A percentile compares a stretch with the other conserved stretches of the same genome.
Conservation (phyloP, 2,113 vertebrate species). For the Sinocyclocheilus anophthalmus region DNA sequence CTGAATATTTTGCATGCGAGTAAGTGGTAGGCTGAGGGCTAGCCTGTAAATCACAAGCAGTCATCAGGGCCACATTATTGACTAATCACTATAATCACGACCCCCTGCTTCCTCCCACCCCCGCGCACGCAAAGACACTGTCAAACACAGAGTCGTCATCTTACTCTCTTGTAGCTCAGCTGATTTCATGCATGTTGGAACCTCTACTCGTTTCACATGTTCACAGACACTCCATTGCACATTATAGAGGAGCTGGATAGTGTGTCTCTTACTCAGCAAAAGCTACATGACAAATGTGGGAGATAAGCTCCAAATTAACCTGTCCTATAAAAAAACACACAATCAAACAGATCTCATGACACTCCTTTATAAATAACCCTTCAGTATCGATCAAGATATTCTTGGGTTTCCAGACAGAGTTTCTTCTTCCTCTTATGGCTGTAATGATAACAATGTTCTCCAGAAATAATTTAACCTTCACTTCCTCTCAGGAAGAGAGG, state of each 20-base stretch:
- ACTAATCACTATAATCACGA: conserved; percentile 66
- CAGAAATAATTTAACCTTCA: conserved; percentile 65
- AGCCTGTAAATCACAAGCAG: conserved; percentile 52
- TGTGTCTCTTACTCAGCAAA: conserved; percentile 51
- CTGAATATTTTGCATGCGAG: conserved; percentile 39
- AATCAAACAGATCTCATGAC: conserved; percentile 57
- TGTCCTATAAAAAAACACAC: conserved; percentile 55
- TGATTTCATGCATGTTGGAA: not conserved
- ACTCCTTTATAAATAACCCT: conserved; percentile 67
- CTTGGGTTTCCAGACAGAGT: conserved; percentile 63
- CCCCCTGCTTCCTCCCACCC: conserved; percentile 53
- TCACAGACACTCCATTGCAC: not conserved
- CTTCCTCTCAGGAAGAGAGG: conserved; percentile 9
- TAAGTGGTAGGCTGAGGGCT: conserved; percentile 49
- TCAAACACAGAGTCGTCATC: conserved; percentile 14
- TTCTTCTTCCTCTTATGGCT: conserved; percentile 51
- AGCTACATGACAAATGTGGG: conserved; percentile 43
- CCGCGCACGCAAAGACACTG: conserved; percentile 45
- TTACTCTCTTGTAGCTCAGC: conserved; percentile 6
- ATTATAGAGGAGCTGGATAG: conserved; percentile 23
- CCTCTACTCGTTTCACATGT: not conserved
- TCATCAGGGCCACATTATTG: conserved; percentile 54
- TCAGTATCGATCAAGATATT: conserved; percentile 66
- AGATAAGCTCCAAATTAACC: conserved; percentile 42
- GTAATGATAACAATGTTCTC: conserved; percentile 54